Conservation (phyloP, 2,888 invertebrate species). For the Fragum fragum region DNA sequence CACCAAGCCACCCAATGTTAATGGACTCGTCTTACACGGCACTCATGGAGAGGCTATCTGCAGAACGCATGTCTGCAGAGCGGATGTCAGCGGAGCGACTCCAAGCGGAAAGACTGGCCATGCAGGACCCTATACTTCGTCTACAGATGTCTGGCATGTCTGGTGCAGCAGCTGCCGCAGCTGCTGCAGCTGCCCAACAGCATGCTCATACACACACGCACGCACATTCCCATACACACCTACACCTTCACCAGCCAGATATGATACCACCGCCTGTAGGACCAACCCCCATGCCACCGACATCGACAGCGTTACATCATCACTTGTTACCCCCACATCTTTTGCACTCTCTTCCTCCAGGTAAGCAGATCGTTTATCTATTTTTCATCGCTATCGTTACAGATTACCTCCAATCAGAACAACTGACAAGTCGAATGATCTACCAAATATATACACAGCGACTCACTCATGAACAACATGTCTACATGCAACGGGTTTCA, state of each 20-base stretch:
- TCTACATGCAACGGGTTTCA: slow-evolving; percentile 82
- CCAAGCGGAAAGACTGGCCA: slow-evolving; percentile 88
- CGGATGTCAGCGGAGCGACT: slow-evolving; percentile 87
- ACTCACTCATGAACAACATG: slow-evolving; percentile 81
- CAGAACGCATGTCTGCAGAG: slow-evolving; percentile 91
- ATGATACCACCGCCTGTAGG: slow-evolving; percentile 50
- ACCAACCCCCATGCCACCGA: slow-evolving; percentile 53
- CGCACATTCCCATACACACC: slow-evolving; percentile 96
- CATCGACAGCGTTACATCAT: slow-evolving; percentile 65
- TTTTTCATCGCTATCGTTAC: slow-evolving; percentile 60
- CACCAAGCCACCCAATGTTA: slow-evolving; percentile 65
- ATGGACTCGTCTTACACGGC: slow-evolving; percentile 67
- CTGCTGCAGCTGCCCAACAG: slow-evolving; percentile 68
- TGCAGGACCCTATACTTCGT: slow-evolving; percentile 96
- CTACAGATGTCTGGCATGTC: slow-evolving; percentile 96
- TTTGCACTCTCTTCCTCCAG: slow-evolving; percentile 70
- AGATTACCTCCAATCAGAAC: slow-evolving; percentile 82
- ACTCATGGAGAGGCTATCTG: slow-evolving; percentile 82
- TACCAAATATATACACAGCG: slow-evolving; percentile 84
- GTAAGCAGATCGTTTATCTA: slow-evolving; percentile 66
- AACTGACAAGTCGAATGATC: slow-evolving; percentile 83
- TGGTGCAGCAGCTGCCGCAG: slow-evolving; percentile 68
- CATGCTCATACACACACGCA: slow-evolving; percentile 94
- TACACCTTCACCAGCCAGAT: slow-evolving; percentile 89
- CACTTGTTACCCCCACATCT: slow-evolving; percentile 70